Base-by-base conservation (phyloP, 2,888 invertebrate genomes). In the Meloe dianella region DNA sequence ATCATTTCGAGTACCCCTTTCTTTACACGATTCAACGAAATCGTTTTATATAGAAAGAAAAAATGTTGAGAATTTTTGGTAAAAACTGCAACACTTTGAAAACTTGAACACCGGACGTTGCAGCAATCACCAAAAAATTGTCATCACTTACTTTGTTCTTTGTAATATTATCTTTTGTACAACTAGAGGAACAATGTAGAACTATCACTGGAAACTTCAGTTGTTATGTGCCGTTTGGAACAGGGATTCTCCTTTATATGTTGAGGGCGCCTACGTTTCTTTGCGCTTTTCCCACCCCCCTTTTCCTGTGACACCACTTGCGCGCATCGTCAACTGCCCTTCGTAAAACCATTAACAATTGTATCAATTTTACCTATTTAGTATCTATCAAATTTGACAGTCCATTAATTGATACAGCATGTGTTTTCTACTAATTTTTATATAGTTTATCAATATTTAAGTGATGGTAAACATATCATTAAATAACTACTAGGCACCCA, bases 201-300 rank as follows among this genome's bases (percentile, higher is more conserved):
- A 66, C 65, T 70, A 66, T 66, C 72, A 72, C 72, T 65, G 68
- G 60, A 64, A 70, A 67, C 66, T 70, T 65, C 66, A 60, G 67
- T 24, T 58, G 66, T 64, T 65, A 70, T 70, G 72, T 69, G 67
- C 65, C 60, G 64, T 66, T 68, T 65, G 61, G 68, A 54, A 61
- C 64, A 69, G 72, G 69, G 66, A 67, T 24, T 70, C 72, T 69
- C 70, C 65, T 72, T 70, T 72, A 72, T 70, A 70, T 67, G 65
- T 67, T 64, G 67, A 54, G 65, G 65, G 67, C 68, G 69, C 67
- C 70, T 66, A 69, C 69, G 69, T 69, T 64, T 69, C 69, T 69
- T 69, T 64, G 64, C 69, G 69, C 69, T 66, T 69, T 66, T 61
- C 66, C 69, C 63, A 63, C 69, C 69, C 69, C 47, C 57, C n/a